A percentile compares a stretch with the other conserved stretches of the same genome.
Conservation (phyloP, 1,140 invertebrate genomes). For the Stratiolaelaps scimitus region DNA sequence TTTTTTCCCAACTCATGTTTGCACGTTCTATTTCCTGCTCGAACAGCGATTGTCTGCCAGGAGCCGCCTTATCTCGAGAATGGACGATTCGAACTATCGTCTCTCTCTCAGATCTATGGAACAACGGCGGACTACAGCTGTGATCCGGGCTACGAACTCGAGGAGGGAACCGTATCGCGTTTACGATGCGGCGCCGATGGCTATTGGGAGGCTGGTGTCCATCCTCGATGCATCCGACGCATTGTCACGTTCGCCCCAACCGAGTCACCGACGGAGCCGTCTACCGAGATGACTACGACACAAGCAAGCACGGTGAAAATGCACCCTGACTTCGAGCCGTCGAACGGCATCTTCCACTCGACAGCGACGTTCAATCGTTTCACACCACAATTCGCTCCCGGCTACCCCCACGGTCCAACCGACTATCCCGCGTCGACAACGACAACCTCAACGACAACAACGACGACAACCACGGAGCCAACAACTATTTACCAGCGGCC, state of each 20-base stretch:
- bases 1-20: too few species aligned
- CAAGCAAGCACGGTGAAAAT: neutral
- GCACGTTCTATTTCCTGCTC: slow-evolving; percentile 33
- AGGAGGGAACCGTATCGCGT: slow-evolving; percentile 49
- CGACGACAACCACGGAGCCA: slow-evolving; percentile 28
- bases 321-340: slow-evolving; percentile 22
- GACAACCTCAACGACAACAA: slow-evolving; percentile 30
- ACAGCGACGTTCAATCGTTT: slow-evolving; percentile 27
- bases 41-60: slow-evolving; percentile 59
- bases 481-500: slow-evolving; percentile 15
- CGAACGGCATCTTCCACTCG: slow-evolving; percentile 26
- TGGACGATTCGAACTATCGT: slow-evolving; percentile 52
- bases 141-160: slow-evolving; percentile 50
- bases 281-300: slow-evolving; percentile 7
- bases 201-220: slow-evolving; percentile 60
- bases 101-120: slow-evolving; percentile 53
- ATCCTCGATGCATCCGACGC: slow-evolving; percentile 47
- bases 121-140: slow-evolving; percentile 63
- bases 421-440: neutral
- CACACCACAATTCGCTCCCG: neutral
- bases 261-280: slow-evolving; percentile 27
- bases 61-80: slow-evolving; percentile 57
- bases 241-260: slow-evolving; percentile 19
- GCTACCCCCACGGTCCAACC: neutral
- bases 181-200: slow-evolving; percentile 61